Evolutionary conservation across 30 jellyfish, hydroid and myxozoan species (phyloP).

Genomic region (Pseudorhiza aurosa): DNA sequence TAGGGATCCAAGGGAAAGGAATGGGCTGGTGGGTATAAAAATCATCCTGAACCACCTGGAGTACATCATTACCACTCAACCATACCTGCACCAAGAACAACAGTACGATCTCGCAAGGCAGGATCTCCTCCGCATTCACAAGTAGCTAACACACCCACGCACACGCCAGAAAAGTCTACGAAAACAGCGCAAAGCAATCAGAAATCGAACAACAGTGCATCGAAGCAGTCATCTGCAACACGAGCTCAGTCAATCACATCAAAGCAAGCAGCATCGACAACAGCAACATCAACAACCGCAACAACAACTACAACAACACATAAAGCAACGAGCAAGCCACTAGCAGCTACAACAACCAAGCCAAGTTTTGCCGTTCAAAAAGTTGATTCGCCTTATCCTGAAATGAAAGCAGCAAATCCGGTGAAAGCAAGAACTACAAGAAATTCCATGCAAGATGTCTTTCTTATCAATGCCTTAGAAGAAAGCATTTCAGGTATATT

Average conservation of each 20-base stretch:
- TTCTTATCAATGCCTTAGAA: constrained; percentile 88
- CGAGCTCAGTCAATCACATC: constrained; percentile 13
- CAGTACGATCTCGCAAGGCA: constrained; percentile 51
- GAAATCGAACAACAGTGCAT: background rate
- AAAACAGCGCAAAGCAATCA: constrained; percentile 22
- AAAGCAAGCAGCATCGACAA: constrained; percentile 5
- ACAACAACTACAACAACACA: background rate
- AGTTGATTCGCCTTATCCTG: constrained; percentile 56
- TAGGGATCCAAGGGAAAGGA: constrained; percentile 36
- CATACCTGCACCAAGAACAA: constrained; percentile 44
- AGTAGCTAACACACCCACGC: constrained; percentile 1
- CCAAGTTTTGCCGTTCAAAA: constrained; percentile 53
- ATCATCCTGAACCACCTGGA: constrained; percentile 41
- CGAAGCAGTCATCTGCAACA: background rate
- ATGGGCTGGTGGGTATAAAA: constrained; percentile 38
- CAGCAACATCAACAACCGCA: background rate
- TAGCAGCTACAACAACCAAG: constrained; percentile 12
- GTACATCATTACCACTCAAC: constrained; percentile 31
- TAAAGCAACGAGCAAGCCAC: background rate
- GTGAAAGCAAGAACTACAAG: constrained; percentile 95
- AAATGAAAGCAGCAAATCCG: constrained; percentile 93
- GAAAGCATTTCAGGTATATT: constrained; percentile 89
- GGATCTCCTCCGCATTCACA: constrained; percentile 55
- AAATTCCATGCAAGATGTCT: constrained; percentile 98
- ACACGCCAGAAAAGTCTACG: constrained; percentile 4